Percentiles rank a stretch among this genome's conserved stretches.
Evolutionary conservation across 2,797 vertebrate genomes (phyloP).

Genomic region (Columba guinea): DNA sequence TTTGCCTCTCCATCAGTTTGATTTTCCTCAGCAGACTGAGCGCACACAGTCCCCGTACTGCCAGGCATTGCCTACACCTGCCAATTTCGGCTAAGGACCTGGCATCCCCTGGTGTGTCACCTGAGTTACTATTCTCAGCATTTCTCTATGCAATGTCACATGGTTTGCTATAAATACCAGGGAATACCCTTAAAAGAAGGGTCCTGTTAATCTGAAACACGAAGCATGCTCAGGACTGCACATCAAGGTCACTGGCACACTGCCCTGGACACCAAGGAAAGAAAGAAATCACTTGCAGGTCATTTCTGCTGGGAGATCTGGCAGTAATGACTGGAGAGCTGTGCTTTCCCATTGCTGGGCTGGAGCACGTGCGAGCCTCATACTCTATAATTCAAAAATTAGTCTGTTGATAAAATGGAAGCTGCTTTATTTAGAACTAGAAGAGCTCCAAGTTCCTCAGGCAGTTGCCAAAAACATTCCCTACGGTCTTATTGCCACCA

Average conservation of each 20-base stretch:
- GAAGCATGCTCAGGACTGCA: neutral
- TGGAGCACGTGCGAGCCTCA: neutral
- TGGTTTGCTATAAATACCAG: constrained; percentile 12
- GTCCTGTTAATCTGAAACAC: neutral
- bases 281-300: neutral
- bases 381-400: constrained; percentile 4
- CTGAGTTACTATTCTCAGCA: neutral
- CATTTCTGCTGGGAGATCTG: neutral
- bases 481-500: neutral
- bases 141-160: fast-evolving
- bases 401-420: constrained; percentile 33
- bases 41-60: neutral
- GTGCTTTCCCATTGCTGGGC: neutral
- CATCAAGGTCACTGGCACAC: neutral
- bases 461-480: neutral
- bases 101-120: neutral
- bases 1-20: neutral
- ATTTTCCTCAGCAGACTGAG: neutral
- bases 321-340: neutral
- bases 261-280: neutral
- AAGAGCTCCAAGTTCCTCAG: constrained; percentile 17
- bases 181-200: constrained; percentile 11
- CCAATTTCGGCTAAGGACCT: neutral
- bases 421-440: constrained; percentile 46
- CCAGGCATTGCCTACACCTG: neutral